Base-by-base conservation (phyloP, 2,888 invertebrate genomes). In the Dromius quadrimaculatus region DNA sequence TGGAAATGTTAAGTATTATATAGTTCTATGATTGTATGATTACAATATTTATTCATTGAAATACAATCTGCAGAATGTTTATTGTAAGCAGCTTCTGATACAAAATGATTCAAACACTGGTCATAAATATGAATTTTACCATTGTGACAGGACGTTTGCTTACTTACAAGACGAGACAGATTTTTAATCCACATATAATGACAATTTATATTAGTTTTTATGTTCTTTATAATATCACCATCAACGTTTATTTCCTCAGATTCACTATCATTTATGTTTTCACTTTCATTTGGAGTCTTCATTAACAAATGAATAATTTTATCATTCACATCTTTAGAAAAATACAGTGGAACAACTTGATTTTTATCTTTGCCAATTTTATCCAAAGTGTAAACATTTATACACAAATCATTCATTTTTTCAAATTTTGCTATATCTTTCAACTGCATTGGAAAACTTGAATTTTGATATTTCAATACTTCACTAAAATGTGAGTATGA, bases 401-500 rank as follows among this genome's bases (percentile, higher is more conserved):
- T 74, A 3, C 59, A 15, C 6, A 75, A 41, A 54, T 64, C 36
- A 61, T 74, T 75, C 61, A 73, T 62, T 61, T 71, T 64, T 34
- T 73, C 72, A 47, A 73, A 74, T 69, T 68, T 71, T 20, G 32
- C 1, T 63, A 74, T 69, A 71, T 72, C 32, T 20, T 38, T 59
- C 11, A 71, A 41, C n/a, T 22, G n/a, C 6, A 73, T 73, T 2
- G 73, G 72, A 68, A 75, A 75, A 17, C 72, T 15, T 6, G 73
- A 72, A 13, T 62, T 72, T 17, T 74, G 65, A 15, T 74, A 74
- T 36, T 72, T 73, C 13, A 74, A 47, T 11, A 73, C 57, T 5
- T 66, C n/a, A 8, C 34, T 70, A 17, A 62, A 74, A 45, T 74
- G 64, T 11, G 74, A 73, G 41, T 76, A 74, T 6, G 74, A 73